These are phyloP conservation scores for Lanistes nyassanus DNA, from an alignment of 1,140 invertebrate species.

Conservation along the genomic window DNA sequence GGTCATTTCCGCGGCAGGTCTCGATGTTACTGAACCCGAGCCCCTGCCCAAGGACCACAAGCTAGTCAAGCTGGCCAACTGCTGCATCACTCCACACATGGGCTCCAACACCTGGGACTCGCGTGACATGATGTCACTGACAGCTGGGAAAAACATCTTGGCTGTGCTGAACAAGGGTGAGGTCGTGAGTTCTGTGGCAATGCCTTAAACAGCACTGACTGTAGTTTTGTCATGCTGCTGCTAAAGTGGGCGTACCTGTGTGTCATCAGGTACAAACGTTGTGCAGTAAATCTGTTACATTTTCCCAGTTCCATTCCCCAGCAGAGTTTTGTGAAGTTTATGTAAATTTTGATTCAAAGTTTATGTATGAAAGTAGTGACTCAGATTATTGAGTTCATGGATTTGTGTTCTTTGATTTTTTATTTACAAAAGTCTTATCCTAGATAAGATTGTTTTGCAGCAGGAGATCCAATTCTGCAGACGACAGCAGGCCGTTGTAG, in stretches of 20 bases:
- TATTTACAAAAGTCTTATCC: too few species aligned
- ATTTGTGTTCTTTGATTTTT: too few species aligned
- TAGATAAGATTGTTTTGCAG: too few species aligned
- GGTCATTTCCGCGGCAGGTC: slow-evolving; percentile 83
- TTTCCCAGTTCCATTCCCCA: too few species aligned
- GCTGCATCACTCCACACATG: slow-evolving; percentile 91
- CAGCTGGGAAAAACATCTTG: slow-evolving; percentile 89
- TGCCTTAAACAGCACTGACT: background rate
- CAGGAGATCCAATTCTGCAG: too few species aligned
- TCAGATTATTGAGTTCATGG: too few species aligned
- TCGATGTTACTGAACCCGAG: slow-evolving; percentile 94
- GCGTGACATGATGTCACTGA: slow-evolving; percentile 82
- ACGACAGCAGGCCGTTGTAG: too few species aligned
- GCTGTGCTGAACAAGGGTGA: slow-evolving; percentile 78
- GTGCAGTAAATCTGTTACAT: too few species aligned
- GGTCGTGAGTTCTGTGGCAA: slow-evolving; percentile 30
- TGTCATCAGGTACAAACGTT: too few species aligned
- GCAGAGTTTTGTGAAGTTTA: too few species aligned
- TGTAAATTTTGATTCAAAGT: too few species aligned
- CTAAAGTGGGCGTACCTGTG: background rate
- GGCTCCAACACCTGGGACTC: slow-evolving; percentile 89
- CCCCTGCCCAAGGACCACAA: slow-evolving; percentile 85
- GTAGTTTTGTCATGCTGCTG: background rate
- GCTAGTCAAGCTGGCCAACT: slow-evolving; percentile 82
- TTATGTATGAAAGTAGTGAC: too few species aligned